Percentiles rank a stretch among this genome's conserved stretches.
Evolutionary conservation across 2,797 vertebrate species (phyloP).

Genomic region (Brotula barbata): DNA sequence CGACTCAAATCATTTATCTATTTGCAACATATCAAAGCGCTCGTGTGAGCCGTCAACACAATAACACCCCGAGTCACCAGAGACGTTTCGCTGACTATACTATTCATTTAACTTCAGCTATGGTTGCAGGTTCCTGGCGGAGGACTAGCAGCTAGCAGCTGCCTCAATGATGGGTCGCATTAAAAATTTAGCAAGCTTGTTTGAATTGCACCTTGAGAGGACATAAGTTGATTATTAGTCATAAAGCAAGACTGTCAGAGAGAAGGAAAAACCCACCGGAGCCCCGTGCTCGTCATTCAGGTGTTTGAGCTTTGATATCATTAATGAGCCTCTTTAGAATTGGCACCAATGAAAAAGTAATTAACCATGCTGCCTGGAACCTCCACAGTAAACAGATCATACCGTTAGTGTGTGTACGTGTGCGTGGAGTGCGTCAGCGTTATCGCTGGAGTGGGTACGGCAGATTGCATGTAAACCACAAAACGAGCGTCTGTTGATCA

Average conservation of each 20-base stretch:
- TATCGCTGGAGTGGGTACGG: neutral
- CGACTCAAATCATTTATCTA: conserved; percentile 11
- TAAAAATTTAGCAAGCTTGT: conserved; percentile 52
- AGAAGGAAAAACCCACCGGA: conserved; percentile 24
- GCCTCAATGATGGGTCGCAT: conserved; percentile 41
- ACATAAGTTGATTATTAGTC: conserved; percentile 60
- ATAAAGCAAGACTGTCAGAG: conserved; percentile 50
- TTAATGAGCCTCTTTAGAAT: conserved; percentile 59
- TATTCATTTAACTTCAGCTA: conserved; percentile 52
- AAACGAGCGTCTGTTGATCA: too few relatives aligned
- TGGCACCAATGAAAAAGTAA: conserved; percentile 40
- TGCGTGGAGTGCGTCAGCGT: conserved; percentile 7
- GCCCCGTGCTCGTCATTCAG: conserved; percentile 43
- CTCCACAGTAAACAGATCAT: conserved; percentile 11
- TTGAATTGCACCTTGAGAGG: conserved; percentile 59
- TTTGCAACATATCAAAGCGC: conserved; percentile 30
- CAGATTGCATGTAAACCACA: conserved; percentile 30
- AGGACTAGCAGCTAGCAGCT: conserved; percentile 29
- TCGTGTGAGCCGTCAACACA: conserved; percentile 42
- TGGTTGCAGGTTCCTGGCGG: conserved; percentile 22
- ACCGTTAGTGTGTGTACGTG: conserved; percentile 1
- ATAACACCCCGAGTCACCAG: conserved; percentile 39
- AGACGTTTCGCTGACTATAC: conserved; percentile 52
- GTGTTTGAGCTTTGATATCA: conserved; percentile 64
- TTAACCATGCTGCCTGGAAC: conserved; percentile 33